A percentile compares a stretch with the other conserved stretches of the same genome.
Conservation (phyloP, 2,797 vertebrate species). For the Hydrolagus colliei region DNA sequence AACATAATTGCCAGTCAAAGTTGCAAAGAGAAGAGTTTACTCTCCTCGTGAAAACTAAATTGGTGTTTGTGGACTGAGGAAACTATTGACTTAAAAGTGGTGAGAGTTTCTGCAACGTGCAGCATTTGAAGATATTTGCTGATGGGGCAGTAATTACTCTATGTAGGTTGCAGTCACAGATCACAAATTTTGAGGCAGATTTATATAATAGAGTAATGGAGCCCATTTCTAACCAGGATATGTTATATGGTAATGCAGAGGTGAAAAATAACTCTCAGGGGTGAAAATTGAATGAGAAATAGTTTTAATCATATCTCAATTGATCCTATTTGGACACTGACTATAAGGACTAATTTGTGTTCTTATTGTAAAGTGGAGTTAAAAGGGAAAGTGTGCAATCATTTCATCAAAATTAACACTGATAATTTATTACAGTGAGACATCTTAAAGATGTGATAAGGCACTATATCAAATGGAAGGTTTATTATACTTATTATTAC, state of each 20-base stretch:
- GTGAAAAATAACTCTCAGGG: too few relatives aligned
- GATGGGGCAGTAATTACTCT: not conserved
- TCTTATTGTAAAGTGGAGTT: too few relatives aligned
- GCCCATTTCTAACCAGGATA: too few relatives aligned
- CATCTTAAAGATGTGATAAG: too few relatives aligned
- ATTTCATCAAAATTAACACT: too few relatives aligned
- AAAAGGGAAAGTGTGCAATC: too few relatives aligned
- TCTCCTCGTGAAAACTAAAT: not conserved
- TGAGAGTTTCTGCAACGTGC: not conserved
- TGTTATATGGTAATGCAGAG: too few relatives aligned
- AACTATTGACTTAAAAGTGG: not conserved
- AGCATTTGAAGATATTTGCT: not conserved
- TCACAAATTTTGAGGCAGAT: not conserved
- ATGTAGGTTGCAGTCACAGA: not conserved
- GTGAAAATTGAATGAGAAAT: not conserved
- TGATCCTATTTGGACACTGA: not conserved
- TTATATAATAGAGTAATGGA: too few relatives aligned
- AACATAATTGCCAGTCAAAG: not conserved
- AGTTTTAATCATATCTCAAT: not conserved
- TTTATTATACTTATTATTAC: too few relatives aligned
- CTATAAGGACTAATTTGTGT: too few relatives aligned
- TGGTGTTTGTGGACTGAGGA: not conserved
- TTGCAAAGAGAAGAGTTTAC: not conserved
- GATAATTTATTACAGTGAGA: too few relatives aligned
- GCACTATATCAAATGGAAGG: too few relatives aligned